Evolutionary conservation across 2,888 invertebrate species (phyloP).

Genomic region (Kryphioiulus occultus): DNA sequence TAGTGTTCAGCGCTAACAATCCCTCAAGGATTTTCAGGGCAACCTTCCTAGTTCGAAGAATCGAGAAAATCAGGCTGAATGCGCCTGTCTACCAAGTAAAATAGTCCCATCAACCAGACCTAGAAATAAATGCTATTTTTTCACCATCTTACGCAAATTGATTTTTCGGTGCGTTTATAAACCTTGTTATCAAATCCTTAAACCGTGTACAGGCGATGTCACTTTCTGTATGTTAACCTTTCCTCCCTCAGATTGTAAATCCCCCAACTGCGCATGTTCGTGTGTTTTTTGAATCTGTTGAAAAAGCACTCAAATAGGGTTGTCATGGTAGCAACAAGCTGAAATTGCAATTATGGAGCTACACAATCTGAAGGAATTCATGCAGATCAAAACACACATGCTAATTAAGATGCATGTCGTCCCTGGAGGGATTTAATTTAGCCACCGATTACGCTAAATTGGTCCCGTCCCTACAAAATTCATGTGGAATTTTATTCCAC

Average conservation of each 20-base stretch:
- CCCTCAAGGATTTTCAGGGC: not conserved
- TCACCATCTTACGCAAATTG: not conserved
- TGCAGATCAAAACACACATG: not conserved
- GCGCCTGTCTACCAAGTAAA: not conserved
- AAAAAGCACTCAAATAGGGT: not conserved
- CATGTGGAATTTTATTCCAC: not conserved
- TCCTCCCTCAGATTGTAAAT: not conserved
- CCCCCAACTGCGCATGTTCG: not conserved
- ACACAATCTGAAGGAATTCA: not conserved
- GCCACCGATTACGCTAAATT: not conserved
- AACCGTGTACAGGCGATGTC: not conserved
- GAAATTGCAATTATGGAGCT: not conserved
- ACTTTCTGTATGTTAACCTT: not conserved
- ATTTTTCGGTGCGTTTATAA: not conserved
- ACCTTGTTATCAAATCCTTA: not conserved
- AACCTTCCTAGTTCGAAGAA: not conserved
- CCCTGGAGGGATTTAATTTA: not conserved
- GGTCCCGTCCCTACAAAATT: not conserved
- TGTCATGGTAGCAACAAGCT: not conserved
- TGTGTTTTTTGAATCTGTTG: not conserved
- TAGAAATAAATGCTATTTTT: not conserved
- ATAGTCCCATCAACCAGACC: not conserved
- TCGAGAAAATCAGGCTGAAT: not conserved
- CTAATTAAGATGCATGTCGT: conserved; percentile 21
- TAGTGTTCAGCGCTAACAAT: not conserved